Conservation (phyloP, 2,113 vertebrate genomes). For the Thryonomys swinderianus region DNA sequence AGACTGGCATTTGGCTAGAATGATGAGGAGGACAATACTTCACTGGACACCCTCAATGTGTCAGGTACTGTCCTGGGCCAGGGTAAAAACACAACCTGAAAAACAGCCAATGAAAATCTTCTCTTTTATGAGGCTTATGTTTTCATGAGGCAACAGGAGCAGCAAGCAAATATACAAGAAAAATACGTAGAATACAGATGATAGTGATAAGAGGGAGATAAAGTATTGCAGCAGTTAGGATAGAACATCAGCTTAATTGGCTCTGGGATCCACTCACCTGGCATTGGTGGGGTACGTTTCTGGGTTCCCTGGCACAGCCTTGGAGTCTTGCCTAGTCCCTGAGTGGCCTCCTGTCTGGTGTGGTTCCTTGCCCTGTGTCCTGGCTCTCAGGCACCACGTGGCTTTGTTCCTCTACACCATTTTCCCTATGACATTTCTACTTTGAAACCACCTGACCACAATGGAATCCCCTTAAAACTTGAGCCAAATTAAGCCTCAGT, state of each 20-base stretch:
- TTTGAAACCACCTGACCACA: background rate
- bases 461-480: background rate
- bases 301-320: background rate
- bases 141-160: background rate
- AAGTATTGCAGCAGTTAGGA: background rate
- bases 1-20: background rate
- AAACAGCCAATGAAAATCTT: background rate
- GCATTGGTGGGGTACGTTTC: background rate
- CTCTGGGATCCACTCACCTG: background rate
- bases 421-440: background rate
- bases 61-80: background rate
- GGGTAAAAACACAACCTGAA: background rate
- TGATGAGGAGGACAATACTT: background rate
- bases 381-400: background rate
- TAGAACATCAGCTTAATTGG: background rate
- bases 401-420: background rate
- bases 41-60: background rate
- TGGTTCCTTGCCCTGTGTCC: background rate
- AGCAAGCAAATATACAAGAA: background rate
- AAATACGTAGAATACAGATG: background rate
- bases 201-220: background rate
- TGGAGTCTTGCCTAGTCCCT: background rate
- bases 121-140: background rate
- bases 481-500: background rate
- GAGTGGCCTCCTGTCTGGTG: background rate